Evolutionary conservation across 2,888 invertebrate genomes (phyloP).

Genomic region (Agrypnus murinus): DNA sequence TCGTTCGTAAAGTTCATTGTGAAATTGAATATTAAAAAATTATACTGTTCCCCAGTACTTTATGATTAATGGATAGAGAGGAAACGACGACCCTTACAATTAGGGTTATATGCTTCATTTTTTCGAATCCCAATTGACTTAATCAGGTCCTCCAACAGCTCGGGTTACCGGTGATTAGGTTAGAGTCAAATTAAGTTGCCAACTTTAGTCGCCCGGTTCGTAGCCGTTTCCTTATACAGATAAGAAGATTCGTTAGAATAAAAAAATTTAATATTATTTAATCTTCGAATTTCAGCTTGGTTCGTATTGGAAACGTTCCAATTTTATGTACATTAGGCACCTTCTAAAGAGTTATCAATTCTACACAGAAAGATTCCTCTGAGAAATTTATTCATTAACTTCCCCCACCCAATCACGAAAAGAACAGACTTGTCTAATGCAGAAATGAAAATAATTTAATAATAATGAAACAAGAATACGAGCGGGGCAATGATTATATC

Average conservation of each 20-base stretch:
- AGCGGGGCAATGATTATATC: slow-evolving; percentile 72
- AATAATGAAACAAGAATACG: slow-evolving; percentile 72
- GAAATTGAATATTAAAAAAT: background rate
- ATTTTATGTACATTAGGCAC: too few species aligned
- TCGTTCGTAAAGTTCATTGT: too few species aligned
- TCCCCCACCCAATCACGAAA: slow-evolving; percentile 7
- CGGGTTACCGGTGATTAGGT: slow-evolving; percentile 57
- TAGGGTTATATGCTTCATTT: slow-evolving; percentile 51
- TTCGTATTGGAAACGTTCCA: slow-evolving; percentile 12
- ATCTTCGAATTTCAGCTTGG: slow-evolving; percentile 24
- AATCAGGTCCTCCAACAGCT: slow-evolving; percentile 55
- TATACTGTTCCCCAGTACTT: slow-evolving; percentile 4
- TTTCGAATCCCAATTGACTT: slow-evolving; percentile 56
- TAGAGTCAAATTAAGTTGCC: slow-evolving; percentile 53
- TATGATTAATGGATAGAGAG: slow-evolving; percentile 39
- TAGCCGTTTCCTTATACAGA: slow-evolving; percentile 3
- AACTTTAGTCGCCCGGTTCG: slow-evolving; percentile 18
- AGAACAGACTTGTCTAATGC: slow-evolving; percentile 68
- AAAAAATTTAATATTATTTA: slow-evolving; percentile 12
- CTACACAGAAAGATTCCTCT: slow-evolving; percentile 4
- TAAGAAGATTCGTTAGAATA: slow-evolving; percentile 1
- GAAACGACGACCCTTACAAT: slow-evolving; percentile 44
- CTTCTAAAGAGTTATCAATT: slow-evolving; percentile 24
- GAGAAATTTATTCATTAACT: slow-evolving; percentile 41
- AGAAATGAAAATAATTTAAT: slow-evolving; percentile 74